Evolutionary conservation across 2,113 vertebrate species (phyloP), one percentile per base, ranked within the genome.

Genomic region (Rhombomys opimus): DNA sequence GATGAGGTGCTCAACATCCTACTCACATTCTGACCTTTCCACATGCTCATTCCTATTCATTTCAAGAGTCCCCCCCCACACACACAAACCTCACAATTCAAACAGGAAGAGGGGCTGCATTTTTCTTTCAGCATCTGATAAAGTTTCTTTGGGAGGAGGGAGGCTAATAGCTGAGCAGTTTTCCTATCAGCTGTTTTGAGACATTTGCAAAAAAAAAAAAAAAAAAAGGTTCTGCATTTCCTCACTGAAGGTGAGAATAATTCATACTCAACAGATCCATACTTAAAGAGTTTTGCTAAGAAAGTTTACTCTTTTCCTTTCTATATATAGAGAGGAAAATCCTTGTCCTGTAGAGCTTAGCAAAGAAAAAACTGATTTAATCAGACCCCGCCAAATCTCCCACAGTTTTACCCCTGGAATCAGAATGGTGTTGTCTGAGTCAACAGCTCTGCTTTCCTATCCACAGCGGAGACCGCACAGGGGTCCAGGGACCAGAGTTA

Each of bases 201-300:
- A 65, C n/a, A 52, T n/a, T 80, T 86, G 12, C 30, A 61, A 50
- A 95, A 89, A 30, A 50, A 95, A 88, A 35, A 70, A 50, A 96
- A 88, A n/a, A 63, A 46, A 94, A 87, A 41, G n/a, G n/a, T 27
- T 18, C 17, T 27, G 6, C 25, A 15, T 27, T n/a, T 91, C 46
- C 52, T 14, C 50, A 27, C 23, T 80, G 46, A 76, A 75, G 27
- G 50, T 78, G 15, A 87, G 50, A 85, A 52, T 2, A 65, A 72
- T n/a, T 70, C 32, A 81, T 15, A 25, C 12, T 18, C 54, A 63
- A 67, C 46, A 80, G 32, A 78, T 27, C 17, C 46, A 5, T 23
- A 67, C 41, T 68, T 32, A 68, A 85, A 75, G 25, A 67, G 41
- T 88, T 70, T 68, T 75, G 8, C 4, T 59, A 38, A 67, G 63